Evolutionary conservation across 2,888 invertebrate genomes (phyloP), one percentile per base, ranked within the genome.

Genomic region (Plutella xylostella): DNA sequence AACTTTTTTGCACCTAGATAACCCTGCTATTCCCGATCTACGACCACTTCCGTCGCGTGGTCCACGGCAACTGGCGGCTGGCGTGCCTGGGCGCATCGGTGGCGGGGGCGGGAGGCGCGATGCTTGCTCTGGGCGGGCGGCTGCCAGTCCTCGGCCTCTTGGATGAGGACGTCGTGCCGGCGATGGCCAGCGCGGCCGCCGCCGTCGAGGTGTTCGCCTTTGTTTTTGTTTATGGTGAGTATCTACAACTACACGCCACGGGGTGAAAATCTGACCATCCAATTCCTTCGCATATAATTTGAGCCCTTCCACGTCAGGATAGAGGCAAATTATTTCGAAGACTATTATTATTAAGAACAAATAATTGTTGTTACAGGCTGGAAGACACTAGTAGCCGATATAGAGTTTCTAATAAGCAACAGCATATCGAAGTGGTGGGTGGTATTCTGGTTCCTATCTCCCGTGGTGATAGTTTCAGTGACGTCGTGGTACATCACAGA

Each of bases 141-240:
- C 48, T 58, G 25, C 56, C 61, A 0, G 65, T 58, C 1, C 53
- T 80, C 12, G 45, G 46, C 1, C 45, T 70, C 7, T 19, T 75
- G 0, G 75, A 77, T 25, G 72, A 77, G 44, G 50, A 61, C 4
- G 63, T 63, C 1, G 56, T 73, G 1, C 79, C 82, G 0, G 44
- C 72, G 3, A 57, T 82, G 2, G 49, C 67, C 43, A 60, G 57
- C 42, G 3, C 68, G 3, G 58, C 72, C 0, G 70, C 72, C 1
- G 47, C 66, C 1, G 37, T 71, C 0, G 82, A 83, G 47, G 60
- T 76, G 41, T 47, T 62, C 11, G 70, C 70, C 0, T 74, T 82
- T 46, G 55, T 72, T 1, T 68, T 71, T 42, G 63, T 80, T 46
- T 82, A 82, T 46, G 82, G 82, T 80, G 53, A 48, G 53, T 19